phyloP scores from a whole-genome alignment of 2,888 invertebrate species.

The Podabrus alpinus region DNA sequence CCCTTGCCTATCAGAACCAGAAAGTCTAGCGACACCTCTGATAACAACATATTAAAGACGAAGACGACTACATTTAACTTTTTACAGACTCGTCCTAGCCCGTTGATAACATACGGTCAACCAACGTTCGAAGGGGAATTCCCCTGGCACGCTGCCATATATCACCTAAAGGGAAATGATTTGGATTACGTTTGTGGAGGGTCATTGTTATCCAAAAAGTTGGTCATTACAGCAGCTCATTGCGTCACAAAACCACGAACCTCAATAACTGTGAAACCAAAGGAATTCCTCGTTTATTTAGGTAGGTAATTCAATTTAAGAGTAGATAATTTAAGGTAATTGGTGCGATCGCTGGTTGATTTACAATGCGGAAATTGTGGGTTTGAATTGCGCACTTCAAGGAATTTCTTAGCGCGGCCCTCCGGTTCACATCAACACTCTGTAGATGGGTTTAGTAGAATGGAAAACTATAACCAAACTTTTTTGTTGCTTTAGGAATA shows the following conservation, averaged over 20 bases:
- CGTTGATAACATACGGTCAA: slow-evolving; percentile 64
- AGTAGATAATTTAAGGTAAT: no score
- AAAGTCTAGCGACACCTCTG: no score
- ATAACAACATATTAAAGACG: no score
- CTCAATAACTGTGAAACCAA: slow-evolving; percentile 37
- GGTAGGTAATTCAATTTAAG: slow-evolving; percentile 34
- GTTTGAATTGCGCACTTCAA: no score
- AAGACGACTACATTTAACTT: no score
- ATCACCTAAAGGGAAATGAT: slow-evolving; percentile 56
- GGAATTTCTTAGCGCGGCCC: no score
- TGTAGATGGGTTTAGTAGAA: no score
- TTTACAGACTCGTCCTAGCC: slow-evolving; percentile 57
- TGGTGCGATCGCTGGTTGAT: no score
- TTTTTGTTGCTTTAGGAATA: slow-evolving; percentile 42
- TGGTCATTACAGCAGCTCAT: slow-evolving; percentile 51
- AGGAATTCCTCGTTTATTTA: slow-evolving; percentile 45
- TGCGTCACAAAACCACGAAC: slow-evolving; percentile 47
- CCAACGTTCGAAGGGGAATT: slow-evolving; percentile 65
- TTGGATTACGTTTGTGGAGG: slow-evolving; percentile 50
- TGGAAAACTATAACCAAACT: background rate
- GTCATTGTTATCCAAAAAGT: slow-evolving; percentile 44
- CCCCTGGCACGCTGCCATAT: slow-evolving; percentile 72
- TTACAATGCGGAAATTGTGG: no score
- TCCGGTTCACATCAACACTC: no score
- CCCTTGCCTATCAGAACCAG: no score